Evolutionary conservation across 2,888 invertebrate genomes (phyloP).

Genomic region (Eueremaeus valkanovi): DNA sequence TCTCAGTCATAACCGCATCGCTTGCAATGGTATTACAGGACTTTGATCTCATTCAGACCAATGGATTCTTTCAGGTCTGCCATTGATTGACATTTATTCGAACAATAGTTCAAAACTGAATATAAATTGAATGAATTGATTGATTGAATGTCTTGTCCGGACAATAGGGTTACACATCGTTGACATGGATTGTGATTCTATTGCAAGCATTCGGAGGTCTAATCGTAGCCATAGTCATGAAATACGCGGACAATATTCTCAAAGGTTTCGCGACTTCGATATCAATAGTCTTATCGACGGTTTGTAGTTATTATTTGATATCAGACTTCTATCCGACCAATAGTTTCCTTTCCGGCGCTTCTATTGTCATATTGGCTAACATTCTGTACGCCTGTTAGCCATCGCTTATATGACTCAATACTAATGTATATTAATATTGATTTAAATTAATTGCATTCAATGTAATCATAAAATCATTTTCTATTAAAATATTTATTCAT

Average conservation of each 20-base stretch:
- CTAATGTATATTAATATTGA: too few species aligned
- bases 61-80: conserved; percentile 57
- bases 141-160: too few species aligned
- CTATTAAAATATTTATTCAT: not conserved
- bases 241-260: conserved; percentile 59
- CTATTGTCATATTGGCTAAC: conserved; percentile 55
- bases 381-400: conserved; percentile 53
- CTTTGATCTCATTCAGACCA: conserved; percentile 51
- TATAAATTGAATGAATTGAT: too few species aligned
- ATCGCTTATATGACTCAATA: not conserved
- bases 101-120: too few species aligned
- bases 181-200: conserved; percentile 55
- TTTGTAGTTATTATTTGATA: conserved; percentile 55
- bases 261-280: conserved; percentile 59
- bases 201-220: conserved; percentile 57
- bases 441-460: too few species aligned
- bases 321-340: conserved; percentile 54
- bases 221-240: conserved; percentile 57
- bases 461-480: not conserved
- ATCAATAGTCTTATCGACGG: conserved; percentile 56
- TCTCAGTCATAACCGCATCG: conserved; percentile 54
- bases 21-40: conserved; percentile 54
- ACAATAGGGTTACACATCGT: conserved; percentile 56
- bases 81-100: too few species aligned
- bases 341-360: conserved; percentile 54